Evolutionary conservation across 2,888 invertebrate genomes (phyloP).

Genomic region (Patella pellucida): DNA sequence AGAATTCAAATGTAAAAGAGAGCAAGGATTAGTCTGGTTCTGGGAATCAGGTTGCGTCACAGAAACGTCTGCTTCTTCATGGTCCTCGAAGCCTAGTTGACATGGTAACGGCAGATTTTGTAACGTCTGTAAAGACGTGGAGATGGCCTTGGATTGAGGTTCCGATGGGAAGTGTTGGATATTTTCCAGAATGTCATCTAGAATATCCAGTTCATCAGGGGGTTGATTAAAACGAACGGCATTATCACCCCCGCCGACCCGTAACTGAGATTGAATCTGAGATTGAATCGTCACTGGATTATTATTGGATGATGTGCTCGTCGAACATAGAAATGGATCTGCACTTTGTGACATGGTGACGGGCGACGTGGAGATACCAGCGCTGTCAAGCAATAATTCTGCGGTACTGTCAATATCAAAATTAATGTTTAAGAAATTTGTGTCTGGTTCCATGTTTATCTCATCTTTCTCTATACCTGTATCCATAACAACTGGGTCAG

Average conservation of each 20-base stretch:
- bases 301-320: slow-evolving; percentile 23
- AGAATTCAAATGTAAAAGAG: not conserved
- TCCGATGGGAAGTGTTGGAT: slow-evolving; percentile 17
- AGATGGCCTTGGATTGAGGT: not conserved
- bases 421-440: not conserved
- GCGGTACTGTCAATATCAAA: not conserved
- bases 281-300: slow-evolving; percentile 15
- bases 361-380: not conserved
- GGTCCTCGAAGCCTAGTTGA: too few species aligned
- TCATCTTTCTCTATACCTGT: not conserved
- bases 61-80: too few species aligned
- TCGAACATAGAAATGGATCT: slow-evolving; percentile 12
- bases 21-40: too few species aligned
- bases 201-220: slow-evolving; percentile 27
- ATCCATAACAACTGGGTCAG: not conserved
- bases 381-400: not conserved
- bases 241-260: not conserved
- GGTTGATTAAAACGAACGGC: not conserved
- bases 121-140: too few species aligned
- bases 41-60: too few species aligned
- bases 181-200: slow-evolving; percentile 29
- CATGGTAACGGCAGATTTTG: too few species aligned
- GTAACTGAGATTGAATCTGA: not conserved
- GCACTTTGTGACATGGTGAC: not conserved
- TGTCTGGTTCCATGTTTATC: not conserved